These are phyloP conservation scores for Botia almorhae DNA, from an alignment of 2,797 vertebrate genomes.

Conservation along the genomic window DNA sequence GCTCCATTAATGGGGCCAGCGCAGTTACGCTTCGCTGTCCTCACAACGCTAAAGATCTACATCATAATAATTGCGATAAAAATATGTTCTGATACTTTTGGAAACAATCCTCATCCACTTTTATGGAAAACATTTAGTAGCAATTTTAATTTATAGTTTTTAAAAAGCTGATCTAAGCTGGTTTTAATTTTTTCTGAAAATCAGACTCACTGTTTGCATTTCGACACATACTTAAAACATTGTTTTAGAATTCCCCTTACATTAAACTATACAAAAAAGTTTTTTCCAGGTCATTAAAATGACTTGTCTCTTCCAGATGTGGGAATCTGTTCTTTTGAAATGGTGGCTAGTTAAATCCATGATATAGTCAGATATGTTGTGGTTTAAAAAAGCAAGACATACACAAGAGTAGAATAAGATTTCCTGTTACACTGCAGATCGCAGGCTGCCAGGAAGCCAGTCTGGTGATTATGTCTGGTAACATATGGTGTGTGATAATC, in stretches of 20 bases:
- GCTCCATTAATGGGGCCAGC: conserved; percentile 30
- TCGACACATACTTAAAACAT: conserved; percentile 7
- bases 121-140: conserved; percentile 9
- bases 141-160: not conserved
- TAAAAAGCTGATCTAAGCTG: not conserved
- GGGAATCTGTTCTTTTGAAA: conserved; percentile 22
- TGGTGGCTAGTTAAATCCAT: conserved; percentile 26
- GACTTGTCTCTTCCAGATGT: conserved; percentile 2
- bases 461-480: conserved; percentile 83
- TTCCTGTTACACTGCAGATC: conserved; percentile 53
- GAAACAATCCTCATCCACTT: conserved; percentile 14
- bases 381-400: conserved; percentile 35
- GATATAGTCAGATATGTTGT: conserved; percentile 38
- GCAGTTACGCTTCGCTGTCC: conserved; percentile 17
- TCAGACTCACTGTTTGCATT: not conserved
- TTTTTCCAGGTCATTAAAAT: conserved; percentile 16
- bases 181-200: not conserved
- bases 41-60: conserved; percentile 11
- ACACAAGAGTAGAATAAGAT: conserved; percentile 35
- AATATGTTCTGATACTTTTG: conserved; percentile 39
- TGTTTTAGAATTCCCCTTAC: not conserved
- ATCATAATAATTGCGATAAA: conserved; percentile 39
- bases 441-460: conserved; percentile 74
- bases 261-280: conserved; percentile 10
- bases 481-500: conserved; percentile 88